Evolutionary conservation across 2,113 vertebrate species (phyloP), one percentile per base, ranked within the genome.

Genomic region (Trichechus manatus): DNA sequence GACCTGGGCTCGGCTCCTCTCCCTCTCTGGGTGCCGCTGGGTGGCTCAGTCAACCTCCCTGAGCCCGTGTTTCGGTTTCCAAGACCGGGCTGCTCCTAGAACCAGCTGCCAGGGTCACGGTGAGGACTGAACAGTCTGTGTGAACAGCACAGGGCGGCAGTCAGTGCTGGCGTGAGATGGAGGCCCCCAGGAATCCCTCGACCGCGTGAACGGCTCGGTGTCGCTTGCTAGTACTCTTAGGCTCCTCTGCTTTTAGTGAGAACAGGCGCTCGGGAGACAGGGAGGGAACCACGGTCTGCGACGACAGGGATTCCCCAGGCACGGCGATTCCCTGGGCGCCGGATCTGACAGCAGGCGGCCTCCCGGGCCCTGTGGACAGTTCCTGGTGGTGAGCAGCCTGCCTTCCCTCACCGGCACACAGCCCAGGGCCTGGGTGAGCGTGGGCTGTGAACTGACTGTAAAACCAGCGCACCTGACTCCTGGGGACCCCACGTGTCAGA

Each of bases 141-240:
- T 0, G 1, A 1, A 0, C 0, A 10, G 1, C 33, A 59, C 9
- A 1, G 70, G n/a, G 29, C 59, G 13, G 53, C 53, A 15, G 53
- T 56, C 53, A 56, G 13, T 56, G 56, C 44, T 39, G 22, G 42
- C 19, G 0, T 0, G 4, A 82, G 22, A 4, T 6, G 68, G 50
- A 68, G 39, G 22, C 15, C 20, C 4, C 0, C 0, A 9, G 63
- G 23, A 78, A 10, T 19, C 50, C 47, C 78, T 42, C 2, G 0
- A 1, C 20, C 2, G 0, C 14, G 23, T 22, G 1, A 11, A 19
- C 42, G 10, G 8, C 4, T 53, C 47, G 22, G 8, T 4, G 1
- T 53, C 22, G 6, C 29, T 87, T 50, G 53, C 47, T 61, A 1
- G 42, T 13, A 2, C 23, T 25, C 61, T 15, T 19, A 39, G 87